These are phyloP conservation scores for Zaprionus lineosus DNA, from an alignment of 2,888 invertebrate species.

Conservation along the genomic window DNA sequence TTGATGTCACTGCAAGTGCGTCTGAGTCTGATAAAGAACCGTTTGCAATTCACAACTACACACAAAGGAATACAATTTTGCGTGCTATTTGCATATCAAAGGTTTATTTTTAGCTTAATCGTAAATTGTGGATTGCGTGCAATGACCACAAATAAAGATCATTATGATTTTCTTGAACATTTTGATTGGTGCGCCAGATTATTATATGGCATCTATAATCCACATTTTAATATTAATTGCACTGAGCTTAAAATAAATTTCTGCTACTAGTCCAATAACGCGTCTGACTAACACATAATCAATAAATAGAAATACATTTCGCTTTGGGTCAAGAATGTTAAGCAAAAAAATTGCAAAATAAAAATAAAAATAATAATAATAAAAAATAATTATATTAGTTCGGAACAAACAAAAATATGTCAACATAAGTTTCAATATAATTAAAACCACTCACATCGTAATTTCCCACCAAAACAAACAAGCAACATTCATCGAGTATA, in stretches of 20 bases:
- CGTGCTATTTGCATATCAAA: conserved; percentile 35
- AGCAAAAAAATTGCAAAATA: too few species aligned
- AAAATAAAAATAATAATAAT: not conserved
- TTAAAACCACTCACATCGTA: conserved; percentile 7
- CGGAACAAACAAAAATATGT: not conserved
- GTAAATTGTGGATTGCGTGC: conserved; percentile 7
- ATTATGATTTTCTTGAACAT: conserved; percentile 8
- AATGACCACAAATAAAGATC: not conserved
- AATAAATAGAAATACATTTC: too few species aligned
- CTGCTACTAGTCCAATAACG: too few species aligned
- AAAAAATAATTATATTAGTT: too few species aligned
- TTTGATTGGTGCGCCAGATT: too few species aligned
- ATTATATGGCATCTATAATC: too few species aligned
- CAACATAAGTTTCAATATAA: not conserved
- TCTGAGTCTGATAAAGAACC: conserved; percentile 19
- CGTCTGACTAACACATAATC: too few species aligned
- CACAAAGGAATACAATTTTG: conserved; percentile 20
- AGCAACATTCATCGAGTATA: conserved; percentile 18
- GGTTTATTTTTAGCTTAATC: conserved; percentile 47
- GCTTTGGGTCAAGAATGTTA: too few species aligned
- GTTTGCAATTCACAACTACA: conserved; percentile 23
- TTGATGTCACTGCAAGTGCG: conserved; percentile 28
- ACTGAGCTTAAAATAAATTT: too few species aligned
- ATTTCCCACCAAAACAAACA: conserved; percentile 3
- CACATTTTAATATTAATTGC: too few species aligned